A percentile compares a stretch with the other conserved stretches of the same genome.
Conservation (phyloP, 2,888 invertebrate genomes). For the Malthinus flaveolus region DNA sequence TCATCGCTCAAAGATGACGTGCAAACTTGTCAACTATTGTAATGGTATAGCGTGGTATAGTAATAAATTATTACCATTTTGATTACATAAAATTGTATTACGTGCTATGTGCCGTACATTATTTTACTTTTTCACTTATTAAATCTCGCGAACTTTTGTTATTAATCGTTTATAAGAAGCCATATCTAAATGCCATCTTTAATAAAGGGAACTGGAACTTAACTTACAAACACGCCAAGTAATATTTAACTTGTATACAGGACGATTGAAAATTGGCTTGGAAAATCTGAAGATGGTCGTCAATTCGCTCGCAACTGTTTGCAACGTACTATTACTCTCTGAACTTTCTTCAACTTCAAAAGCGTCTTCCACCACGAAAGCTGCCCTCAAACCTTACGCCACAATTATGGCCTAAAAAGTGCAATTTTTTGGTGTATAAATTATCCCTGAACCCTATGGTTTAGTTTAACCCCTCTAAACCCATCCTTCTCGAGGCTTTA, state of each 20-base stretch:
- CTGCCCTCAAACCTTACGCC: no score
- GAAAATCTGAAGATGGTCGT: no score
- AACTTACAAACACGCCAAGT: slow-evolving; percentile 16
- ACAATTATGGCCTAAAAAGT: no score
- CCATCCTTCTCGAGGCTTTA: no score
- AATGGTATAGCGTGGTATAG: slow-evolving; percentile 2
- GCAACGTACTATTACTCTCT: no score
- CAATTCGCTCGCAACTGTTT: no score
- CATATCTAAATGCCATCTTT: slow-evolving; percentile 6
- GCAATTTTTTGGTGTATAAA: no score
- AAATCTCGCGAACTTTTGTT: not conserved
- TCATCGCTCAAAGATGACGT: slow-evolving; percentile 4
- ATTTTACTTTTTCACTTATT: slow-evolving; percentile 2
- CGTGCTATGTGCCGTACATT: not conserved
- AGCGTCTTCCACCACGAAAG: no score
- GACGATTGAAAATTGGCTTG: slow-evolving; percentile 36
- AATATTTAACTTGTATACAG: slow-evolving; percentile 28
- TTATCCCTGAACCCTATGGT: no score
- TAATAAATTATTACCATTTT: slow-evolving; percentile 4
- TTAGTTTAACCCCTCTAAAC: no score
- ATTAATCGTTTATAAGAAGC: slow-evolving; percentile 1
- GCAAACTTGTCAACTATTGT: slow-evolving; percentile 15
- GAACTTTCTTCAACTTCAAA: no score
- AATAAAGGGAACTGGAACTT: slow-evolving; percentile 1
- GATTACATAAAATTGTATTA: not conserved